Conservation (phyloP, 2,113 vertebrate species). For the Phasianus colchicus region DNA sequence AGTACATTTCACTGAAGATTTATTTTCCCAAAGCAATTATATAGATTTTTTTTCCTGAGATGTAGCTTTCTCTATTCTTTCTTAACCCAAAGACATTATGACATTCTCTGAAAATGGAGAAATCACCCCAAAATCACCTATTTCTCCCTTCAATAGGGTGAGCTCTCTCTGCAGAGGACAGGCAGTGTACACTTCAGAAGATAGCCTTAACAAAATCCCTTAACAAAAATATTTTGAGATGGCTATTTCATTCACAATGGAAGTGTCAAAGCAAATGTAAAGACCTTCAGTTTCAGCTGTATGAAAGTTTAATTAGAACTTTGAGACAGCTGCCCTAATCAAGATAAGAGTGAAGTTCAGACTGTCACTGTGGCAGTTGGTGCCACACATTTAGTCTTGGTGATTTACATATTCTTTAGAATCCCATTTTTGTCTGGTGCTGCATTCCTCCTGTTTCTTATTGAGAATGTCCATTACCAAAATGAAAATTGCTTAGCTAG, state of each 20-base stretch:
- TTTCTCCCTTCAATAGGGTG: accelerated
- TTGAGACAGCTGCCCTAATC: background rate
- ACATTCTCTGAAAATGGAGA: background rate
- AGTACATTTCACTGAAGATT: background rate
- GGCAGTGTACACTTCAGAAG: background rate
- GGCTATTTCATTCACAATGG: background rate
- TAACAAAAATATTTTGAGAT: constrained; percentile 10
- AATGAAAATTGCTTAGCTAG: background rate
- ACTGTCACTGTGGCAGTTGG: background rate
- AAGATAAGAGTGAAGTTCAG: background rate
- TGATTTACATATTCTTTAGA: background rate
- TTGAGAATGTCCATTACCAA: background rate
- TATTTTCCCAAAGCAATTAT: background rate
- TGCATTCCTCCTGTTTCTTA: background rate
- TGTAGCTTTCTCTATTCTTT: background rate
- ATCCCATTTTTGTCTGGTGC: background rate
- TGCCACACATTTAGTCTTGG: background rate
- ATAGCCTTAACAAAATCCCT: background rate
- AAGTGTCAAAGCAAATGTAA: background rate
- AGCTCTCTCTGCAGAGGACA: background rate
- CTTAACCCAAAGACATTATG: background rate
- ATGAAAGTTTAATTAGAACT: background rate
- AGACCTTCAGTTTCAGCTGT: background rate
- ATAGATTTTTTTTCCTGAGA: background rate
- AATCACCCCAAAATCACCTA: constrained; percentile 8